These are phyloP conservation scores for Ptychadena robeensis DNA, from an alignment of 2,797 vertebrate genomes.

Conservation along the genomic window DNA sequence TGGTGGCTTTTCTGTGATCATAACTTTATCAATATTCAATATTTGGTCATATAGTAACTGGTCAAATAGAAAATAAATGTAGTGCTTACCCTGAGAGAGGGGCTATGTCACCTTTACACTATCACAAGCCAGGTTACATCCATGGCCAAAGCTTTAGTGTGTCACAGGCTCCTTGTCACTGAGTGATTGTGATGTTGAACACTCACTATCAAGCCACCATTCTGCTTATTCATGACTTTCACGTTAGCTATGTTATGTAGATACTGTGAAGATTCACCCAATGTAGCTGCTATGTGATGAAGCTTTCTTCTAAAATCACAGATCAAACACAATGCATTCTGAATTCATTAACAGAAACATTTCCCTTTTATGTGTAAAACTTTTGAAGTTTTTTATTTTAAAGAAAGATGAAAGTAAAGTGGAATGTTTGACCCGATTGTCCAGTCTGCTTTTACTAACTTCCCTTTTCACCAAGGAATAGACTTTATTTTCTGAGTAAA, in stretches of 20 bases:
- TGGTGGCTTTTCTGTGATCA: no score
- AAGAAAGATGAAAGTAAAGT: conserved; percentile 43
- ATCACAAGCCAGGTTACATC: no score
- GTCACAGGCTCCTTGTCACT: neutral
- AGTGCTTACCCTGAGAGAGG: no score
- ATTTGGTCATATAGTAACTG: no score
- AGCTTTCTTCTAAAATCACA: neutral
- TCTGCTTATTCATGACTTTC: neutral
- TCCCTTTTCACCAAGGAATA: conserved; percentile 67
- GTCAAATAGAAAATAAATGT: no score
- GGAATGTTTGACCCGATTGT: conserved; percentile 57
- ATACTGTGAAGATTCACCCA: no score
- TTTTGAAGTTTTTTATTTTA: conserved; percentile 2
- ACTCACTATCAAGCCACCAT: neutral
- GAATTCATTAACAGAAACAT: conserved; percentile 22
- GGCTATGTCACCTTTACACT: no score
- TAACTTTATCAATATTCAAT: no score
- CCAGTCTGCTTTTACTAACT: conserved; percentile 59
- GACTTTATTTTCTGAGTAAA: conserved; percentile 67
- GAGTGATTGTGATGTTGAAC: neutral
- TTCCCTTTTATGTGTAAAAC: neutral
- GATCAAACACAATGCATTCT: conserved; percentile 8
- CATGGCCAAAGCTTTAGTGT: no score
- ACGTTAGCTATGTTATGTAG: no score
- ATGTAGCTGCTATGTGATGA: neutral